Base-by-base conservation (phyloP, 2,888 invertebrate species). In the Drosophila barbarae region DNA sequence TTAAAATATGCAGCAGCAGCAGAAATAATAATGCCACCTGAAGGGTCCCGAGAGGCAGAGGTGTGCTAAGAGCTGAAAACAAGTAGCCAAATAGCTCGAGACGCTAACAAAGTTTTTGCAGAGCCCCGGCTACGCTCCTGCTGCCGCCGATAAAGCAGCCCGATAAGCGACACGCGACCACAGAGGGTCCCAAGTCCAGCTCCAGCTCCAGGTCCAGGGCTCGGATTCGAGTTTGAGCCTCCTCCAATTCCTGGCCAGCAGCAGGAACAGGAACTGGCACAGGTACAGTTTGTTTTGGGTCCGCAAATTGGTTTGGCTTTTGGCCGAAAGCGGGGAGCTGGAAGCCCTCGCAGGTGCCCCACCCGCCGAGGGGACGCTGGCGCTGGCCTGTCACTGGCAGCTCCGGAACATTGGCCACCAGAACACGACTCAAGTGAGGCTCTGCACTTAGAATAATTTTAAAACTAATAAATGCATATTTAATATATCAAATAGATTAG, bases 161-260 rank as follows among this genome's bases (percentile, higher is more conserved):
- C 82, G 82, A 82, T 82, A 82, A 82, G 83, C 83, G 86, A 82
- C 82, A 82, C 82, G 82, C 82, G 85, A 82, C 86, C 73, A 64
- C 36, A 55, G 59, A 69, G 36, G 74, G 60, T 59, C 54, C 50
- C 50, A 63, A 21, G 7, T 46, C 41, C 13, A 15, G 10, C 10
- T 28, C 54, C 52, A 44, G 51, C 15, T 34, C 57, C 59, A 18
- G 30, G 32, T 30, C 26, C 6, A 23, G 51, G 35, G 28, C 44
- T 55, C 60, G 52, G 54, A 57, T 23, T 42, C 39, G 39, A 7
- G 59, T 21, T 42, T 13, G 39, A 8, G 8, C n/a, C 26, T 44
- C 54, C 18, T 15, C 0, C 32, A 34, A 23, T 35, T 52, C 21
- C 54, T 32, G 36, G 44, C 34, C 26, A 15, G 50, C 32, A 54